Evolutionary conservation across 2,888 invertebrate genomes (phyloP).

Genomic region (Rapana venosa): DNA sequence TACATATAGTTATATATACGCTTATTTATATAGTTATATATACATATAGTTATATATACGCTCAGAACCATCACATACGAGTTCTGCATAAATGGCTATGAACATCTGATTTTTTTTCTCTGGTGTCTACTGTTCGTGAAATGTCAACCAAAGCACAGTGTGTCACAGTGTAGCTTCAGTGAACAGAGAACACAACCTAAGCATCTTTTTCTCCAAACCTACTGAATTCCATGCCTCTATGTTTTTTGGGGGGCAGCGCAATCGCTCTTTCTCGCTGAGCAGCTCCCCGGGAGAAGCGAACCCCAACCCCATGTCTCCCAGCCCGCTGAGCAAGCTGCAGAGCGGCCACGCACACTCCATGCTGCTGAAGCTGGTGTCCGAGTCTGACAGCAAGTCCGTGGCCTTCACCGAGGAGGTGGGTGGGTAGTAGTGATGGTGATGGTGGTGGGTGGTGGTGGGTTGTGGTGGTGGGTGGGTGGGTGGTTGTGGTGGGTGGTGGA

Average conservation of each 20-base stretch:
- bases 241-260: slow-evolving; percentile 52
- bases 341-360: slow-evolving; percentile 89
- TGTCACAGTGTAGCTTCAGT: too few relatives aligned
- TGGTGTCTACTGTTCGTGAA: too few relatives aligned
- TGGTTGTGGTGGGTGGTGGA: not conserved
- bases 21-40: too few relatives aligned
- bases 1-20: too few relatives aligned
- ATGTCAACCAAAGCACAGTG: too few relatives aligned
- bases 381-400: slow-evolving; percentile 92
- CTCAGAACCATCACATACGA: too few relatives aligned
- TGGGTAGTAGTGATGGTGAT: not conserved
- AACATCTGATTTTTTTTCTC: too few relatives aligned
- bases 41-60: too few relatives aligned
- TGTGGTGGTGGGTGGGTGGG: too few relatives aligned
- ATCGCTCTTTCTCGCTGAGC: slow-evolving; percentile 58
- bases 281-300: slow-evolving; percentile 32
- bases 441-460: not conserved
- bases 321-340: slow-evolving; percentile 84
- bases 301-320: slow-evolving; percentile 79
- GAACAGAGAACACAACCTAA: too few relatives aligned
- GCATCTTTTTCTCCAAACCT: too few relatives aligned
- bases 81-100: too few relatives aligned
- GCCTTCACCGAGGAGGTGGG: slow-evolving; percentile 95
- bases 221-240: not conserved
- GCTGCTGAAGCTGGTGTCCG: slow-evolving; percentile 93